Evolutionary conservation across 2,113 vertebrate species (phyloP), one percentile per base, ranked within the genome.

Genomic region (Hypocryptadius cinnamomeus): DNA sequence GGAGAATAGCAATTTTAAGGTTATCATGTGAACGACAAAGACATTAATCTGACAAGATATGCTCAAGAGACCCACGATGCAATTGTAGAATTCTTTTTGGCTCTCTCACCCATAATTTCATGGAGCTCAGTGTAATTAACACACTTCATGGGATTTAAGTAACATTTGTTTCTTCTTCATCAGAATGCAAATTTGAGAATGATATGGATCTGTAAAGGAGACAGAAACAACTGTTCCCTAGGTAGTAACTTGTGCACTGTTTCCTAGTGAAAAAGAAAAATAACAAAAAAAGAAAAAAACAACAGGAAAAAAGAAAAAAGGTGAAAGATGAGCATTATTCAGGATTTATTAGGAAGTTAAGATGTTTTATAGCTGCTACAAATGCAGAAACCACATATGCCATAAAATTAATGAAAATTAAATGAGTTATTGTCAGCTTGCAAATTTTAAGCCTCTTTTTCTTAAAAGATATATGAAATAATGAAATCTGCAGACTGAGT

Each of bases 151-250:
- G 92, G 95, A 96, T 97, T 97, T 97, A 96, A 96, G 97, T 86
- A 97, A 95, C 96, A 96, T 96, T 97, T 97, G 95, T 95, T 97
- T 82, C 94, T 96, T 97, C 95, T 96, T 89, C 91, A 93, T 96
- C 94, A 94, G 95, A 96, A 97, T 97, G 97, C 93, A 98, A 97
- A 97, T 97, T 93, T 94, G 91, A 97, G 85, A 95, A 94, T 70
- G 94, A 96, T 97, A 97, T 79, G 93, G 93, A 97, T 97, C 96
- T 97, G 88, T 91, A 92, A 78, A 93, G 87, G 70, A 97, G 92
- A 95, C 5, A 50, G 86, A 76, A 96, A 95, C 96, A 97, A 98
- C 95, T 97, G 96, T 97, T 98, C 92, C 86, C 59, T 17, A 92
- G 87, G 86, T 97, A 96, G 96, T 97, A 96, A 92, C 94, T 96